A percentile compares a stretch with the other conserved stretches of the same genome.
phyloP scores from a whole-genome alignment of 2,888 invertebrate genomes.

The Leptothorax acervorum region DNA sequence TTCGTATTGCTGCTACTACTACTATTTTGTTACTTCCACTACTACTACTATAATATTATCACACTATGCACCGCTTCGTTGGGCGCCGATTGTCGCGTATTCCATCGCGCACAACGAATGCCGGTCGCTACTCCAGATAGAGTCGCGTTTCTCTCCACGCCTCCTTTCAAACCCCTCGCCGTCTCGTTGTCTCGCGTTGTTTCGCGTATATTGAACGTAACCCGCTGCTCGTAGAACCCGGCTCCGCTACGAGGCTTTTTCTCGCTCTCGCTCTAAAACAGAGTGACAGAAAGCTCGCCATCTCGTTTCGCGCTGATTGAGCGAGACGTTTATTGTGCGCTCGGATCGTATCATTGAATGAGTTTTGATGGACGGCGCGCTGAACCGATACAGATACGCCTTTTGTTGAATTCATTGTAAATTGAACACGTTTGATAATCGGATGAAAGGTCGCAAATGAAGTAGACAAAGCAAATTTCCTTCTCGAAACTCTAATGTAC shows the following conservation, averaged over 20 bases:
- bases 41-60: not conserved
- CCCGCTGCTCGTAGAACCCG: slow-evolving; percentile 26
- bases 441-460: slow-evolving; percentile 49
- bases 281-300: slow-evolving; percentile 39
- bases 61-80: not conserved
- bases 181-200: slow-evolving; percentile 38
- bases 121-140: not conserved
- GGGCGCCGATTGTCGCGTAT: not conserved
- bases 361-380: slow-evolving; percentile 47
- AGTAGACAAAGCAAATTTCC: not conserved
- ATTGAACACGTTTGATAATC: slow-evolving; percentile 29
- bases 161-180: slow-evolving; percentile 14
- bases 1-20: not conserved
- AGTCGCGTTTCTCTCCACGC: not conserved
- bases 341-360: slow-evolving; percentile 10
- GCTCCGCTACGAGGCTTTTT: slow-evolving; percentile 33
- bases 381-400: slow-evolving; percentile 28
- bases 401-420: slow-evolving; percentile 34
- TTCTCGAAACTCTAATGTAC: not conserved
- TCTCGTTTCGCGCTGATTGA: slow-evolving; percentile 62
- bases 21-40: no score
- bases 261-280: slow-evolving; percentile 46
- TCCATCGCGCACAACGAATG: not conserved
- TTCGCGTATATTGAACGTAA: slow-evolving; percentile 62
- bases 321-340: slow-evolving; percentile 62